These are phyloP conservation scores for Orchesella flavescens DNA, from an alignment of 2,888 invertebrate genomes.

Conservation along the genomic window DNA sequence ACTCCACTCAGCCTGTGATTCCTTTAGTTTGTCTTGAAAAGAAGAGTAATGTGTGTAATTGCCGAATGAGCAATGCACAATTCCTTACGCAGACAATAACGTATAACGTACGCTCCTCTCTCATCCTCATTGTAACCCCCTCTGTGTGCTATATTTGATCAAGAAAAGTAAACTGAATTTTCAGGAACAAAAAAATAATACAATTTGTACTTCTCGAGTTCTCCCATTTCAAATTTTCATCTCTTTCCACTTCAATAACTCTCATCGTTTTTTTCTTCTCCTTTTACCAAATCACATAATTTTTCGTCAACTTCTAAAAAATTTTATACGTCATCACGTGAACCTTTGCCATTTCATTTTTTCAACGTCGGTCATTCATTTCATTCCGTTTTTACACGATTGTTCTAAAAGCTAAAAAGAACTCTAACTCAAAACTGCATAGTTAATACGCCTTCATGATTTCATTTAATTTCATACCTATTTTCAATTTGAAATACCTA, in stretches of 20 bases:
- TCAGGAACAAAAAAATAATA: slow-evolving; percentile 4
- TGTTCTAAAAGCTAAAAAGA: too few relatives aligned
- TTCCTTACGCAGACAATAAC: too few relatives aligned
- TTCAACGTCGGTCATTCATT: too few relatives aligned
- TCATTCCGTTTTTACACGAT: too few relatives aligned
- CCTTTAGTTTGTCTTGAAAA: slow-evolving; percentile 1
- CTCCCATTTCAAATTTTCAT: not conserved
- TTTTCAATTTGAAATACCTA: too few relatives aligned
- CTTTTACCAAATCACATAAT: not conserved
- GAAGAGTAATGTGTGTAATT: slow-evolving; percentile 43
- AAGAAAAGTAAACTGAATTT: slow-evolving; percentile 30
- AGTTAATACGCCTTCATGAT: too few relatives aligned
- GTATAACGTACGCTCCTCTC: too few relatives aligned
- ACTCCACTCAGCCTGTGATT: not conserved
- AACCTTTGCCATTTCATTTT: slow-evolving; percentile 10
- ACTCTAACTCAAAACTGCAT: too few relatives aligned
- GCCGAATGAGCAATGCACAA: not conserved
- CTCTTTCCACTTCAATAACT: not conserved
- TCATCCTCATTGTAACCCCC: too few relatives aligned
- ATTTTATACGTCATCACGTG: not conserved
- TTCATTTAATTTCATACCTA: too few relatives aligned
- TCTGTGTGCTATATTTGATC: slow-evolving; percentile 61
- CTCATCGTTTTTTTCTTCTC: not conserved
- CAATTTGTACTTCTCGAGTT: not conserved
- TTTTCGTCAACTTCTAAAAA: not conserved